Base-by-base conservation (phyloP, 1,140 invertebrate genomes). In the Macrocentrus cingulum region DNA sequence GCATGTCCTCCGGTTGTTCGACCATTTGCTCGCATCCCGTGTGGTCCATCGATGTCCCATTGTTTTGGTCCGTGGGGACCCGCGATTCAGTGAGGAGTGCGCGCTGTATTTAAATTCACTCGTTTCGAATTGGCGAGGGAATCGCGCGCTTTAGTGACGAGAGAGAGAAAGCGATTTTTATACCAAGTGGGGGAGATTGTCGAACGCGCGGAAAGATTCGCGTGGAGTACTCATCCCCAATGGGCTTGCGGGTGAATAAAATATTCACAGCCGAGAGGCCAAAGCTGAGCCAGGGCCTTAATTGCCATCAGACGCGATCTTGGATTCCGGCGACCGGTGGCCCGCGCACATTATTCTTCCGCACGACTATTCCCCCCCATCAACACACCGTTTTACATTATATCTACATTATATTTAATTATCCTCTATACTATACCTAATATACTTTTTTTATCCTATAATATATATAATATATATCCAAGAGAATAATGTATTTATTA, bases 11-110 rank as follows among this genome's bases (percentile, higher is more conserved):
- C 70, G 74, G 74, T 80, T 80, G 76, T 80, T 79, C 70, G 70
- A 77, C 77, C 76, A 80, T 80, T 80, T 80, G 76, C 77, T 79
- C 71, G 74, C 76, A 72, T 74, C 74, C 76, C 77, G 77, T 80
- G 77, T 80, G 77, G 77, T 79, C 77, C 75, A 68, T 72, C 75
- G 75, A 78, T 78, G 71, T 76, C 64, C 74, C 76, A 80, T 80
- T 79, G 76, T 80, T 78, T 76, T 68, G 56, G 51, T 53, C 42
- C 61, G 45, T 53, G 22, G 55, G 60, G 45, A 52, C 48, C 64
- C 53, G 60, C 63, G 56, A 9, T 11, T 48, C 23, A 15, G 25
- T 4, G 34, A 25, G 36, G 49, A 55, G 58, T 50, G 58, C 52
- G 60, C 56, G 52, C 61, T 69, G 68, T 74, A 74, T 74, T 74